phyloP scores from a whole-genome alignment of 2,888 invertebrate species.

The Ennomos erosarius region DNA sequence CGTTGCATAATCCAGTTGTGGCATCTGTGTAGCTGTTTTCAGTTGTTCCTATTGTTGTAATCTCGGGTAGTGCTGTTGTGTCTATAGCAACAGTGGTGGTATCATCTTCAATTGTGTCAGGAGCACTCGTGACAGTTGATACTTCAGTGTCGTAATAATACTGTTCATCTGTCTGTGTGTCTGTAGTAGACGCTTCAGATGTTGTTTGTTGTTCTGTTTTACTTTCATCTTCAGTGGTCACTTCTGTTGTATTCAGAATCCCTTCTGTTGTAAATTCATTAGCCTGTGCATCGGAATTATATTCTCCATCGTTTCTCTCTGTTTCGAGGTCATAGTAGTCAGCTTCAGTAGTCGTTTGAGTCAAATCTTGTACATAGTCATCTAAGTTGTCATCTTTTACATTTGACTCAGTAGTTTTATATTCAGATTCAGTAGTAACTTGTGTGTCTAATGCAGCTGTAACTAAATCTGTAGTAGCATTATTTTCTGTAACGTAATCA shows the following conservation, averaged over 20 bases:
- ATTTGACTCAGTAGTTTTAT: neutral
- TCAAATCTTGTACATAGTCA: neutral
- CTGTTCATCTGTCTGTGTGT: too few relatives aligned
- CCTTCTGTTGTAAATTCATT: too few relatives aligned
- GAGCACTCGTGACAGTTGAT: neutral
- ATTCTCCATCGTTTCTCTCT: too few relatives aligned
- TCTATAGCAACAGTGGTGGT: neutral
- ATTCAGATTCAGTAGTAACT: neutral
- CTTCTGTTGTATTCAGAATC: too few relatives aligned
- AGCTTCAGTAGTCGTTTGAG: constrained; percentile 11
- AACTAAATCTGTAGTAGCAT: neutral
- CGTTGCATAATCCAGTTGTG: too few relatives aligned
- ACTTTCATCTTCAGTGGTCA: constrained; percentile 7
- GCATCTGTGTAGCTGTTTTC: too few relatives aligned
- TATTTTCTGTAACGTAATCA: too few relatives aligned
- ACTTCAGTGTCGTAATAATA: neutral
- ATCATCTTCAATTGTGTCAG: constrained; percentile 5
- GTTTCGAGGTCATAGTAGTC: too few relatives aligned
- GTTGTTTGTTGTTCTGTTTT: neutral
- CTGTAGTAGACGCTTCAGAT: too few relatives aligned
- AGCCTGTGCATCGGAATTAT: too few relatives aligned
- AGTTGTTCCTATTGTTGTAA: too few relatives aligned
- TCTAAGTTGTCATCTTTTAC: neutral
- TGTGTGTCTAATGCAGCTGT: neutral
- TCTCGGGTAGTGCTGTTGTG: too few relatives aligned